These are phyloP conservation scores for Heterotis niloticus DNA, from an alignment of 2,113 vertebrate genomes.

Conservation along the genomic window DNA sequence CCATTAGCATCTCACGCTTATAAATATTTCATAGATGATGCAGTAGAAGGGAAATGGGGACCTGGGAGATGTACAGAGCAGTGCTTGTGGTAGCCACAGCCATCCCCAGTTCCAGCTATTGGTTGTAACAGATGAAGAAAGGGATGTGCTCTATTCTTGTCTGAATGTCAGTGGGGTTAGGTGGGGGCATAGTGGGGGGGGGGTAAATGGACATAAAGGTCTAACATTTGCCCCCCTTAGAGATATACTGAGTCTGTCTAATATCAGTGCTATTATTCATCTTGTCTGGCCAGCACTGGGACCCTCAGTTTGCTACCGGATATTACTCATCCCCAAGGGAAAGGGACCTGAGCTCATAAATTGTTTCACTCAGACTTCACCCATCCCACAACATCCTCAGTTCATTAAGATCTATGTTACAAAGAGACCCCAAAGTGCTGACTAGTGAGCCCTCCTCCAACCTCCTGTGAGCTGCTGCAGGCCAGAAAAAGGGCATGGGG, in stretches of 20 bases:
- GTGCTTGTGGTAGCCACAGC: not conserved
- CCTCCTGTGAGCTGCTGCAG: not conserved
- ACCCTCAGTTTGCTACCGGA: not conserved
- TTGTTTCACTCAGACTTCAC: not conserved
- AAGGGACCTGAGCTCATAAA: not conserved
- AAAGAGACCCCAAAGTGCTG: not conserved
- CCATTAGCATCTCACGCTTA: slow-evolving; percentile 4
- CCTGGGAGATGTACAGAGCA: too few species aligned
- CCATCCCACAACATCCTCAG: not conserved
- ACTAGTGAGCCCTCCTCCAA: not conserved
- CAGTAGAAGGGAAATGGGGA: not conserved
- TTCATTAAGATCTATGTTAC: not conserved
- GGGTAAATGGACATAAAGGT: not conserved
- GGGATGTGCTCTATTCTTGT: not conserved
- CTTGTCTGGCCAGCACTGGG: not conserved
- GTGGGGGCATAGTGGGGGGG: not conserved
- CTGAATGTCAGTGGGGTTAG: not conserved
- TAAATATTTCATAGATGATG: slow-evolving; percentile 9
- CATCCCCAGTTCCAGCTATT: not conserved
- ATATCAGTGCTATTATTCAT: not conserved
- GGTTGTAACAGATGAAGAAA: not conserved
- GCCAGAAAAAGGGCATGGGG: not conserved
- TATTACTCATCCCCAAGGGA: slow-evolving; percentile 16
- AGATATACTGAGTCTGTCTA: not conserved
- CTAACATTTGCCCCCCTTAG: not conserved